phyloP scores from a whole-genome alignment of 2,888 invertebrate species.

The Synanthedon tipuliformis region DNA sequence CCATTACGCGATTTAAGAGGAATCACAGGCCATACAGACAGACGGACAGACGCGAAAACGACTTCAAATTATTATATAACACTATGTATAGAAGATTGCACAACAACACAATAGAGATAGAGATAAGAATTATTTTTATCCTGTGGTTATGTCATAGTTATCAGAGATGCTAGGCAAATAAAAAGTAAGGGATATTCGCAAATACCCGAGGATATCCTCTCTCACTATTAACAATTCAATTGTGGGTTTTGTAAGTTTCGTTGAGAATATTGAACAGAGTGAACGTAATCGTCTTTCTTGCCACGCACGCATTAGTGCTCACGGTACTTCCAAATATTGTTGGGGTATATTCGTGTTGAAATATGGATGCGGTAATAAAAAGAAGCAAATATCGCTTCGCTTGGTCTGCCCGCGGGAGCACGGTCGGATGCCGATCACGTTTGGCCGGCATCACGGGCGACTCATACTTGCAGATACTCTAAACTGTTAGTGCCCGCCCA shows the following conservation, averaged over 20 bases:
- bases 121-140: too few species aligned
- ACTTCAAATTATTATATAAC: too few species aligned
- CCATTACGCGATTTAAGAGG: too few species aligned
- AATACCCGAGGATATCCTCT: neutral
- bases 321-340: conserved; percentile 56
- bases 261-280: conserved; percentile 33
- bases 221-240: conserved; percentile 31
- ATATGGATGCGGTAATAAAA: conserved; percentile 62
- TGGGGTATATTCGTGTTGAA: conserved; percentile 50
- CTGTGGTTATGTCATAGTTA: neutral
- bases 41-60: too few species aligned
- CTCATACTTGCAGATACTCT: conserved; percentile 27
- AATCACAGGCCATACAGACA: too few species aligned
- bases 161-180: neutral
- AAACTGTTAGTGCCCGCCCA: conserved; percentile 26
- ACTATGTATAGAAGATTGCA: too few species aligned
- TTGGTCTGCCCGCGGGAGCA: conserved; percentile 35
- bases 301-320: conserved; percentile 58
- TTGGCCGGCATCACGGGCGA: conserved; percentile 25
- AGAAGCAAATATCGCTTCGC: conserved; percentile 51
- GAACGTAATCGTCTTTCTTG: conserved; percentile 42
- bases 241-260: conserved; percentile 20
- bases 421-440: conserved; percentile 48
- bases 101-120: too few species aligned
- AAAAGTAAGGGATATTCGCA: neutral